A percentile compares a stretch with the other conserved stretches of the same genome.
Evolutionary conservation across 2,888 invertebrate species (phyloP).

Genomic region (Sphaerophoria taeniata): DNA sequence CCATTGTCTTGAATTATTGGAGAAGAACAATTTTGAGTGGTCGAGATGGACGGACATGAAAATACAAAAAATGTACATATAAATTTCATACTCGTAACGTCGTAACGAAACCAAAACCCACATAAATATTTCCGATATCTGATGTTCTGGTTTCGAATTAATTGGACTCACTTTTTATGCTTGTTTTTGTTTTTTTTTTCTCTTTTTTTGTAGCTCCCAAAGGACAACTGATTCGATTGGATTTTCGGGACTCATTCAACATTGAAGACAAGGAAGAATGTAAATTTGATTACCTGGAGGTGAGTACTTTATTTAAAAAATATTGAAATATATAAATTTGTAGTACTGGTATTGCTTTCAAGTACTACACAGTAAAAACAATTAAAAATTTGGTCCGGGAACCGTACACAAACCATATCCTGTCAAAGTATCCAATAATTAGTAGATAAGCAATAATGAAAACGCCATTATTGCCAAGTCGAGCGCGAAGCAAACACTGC

Average conservation of each 20-base stretch:
- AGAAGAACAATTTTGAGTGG: neutral
- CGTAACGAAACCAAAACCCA: constrained; percentile 23
- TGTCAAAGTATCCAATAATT: no score
- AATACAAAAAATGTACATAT: neutral
- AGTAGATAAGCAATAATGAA: no score
- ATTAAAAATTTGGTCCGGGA: no score
- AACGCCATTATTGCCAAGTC: no score
- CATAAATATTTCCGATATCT: constrained; percentile 58
- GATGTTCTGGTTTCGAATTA: constrained; percentile 40
- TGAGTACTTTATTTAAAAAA: constrained; percentile 76
- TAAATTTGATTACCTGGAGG: constrained; percentile 91
- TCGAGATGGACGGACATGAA: constrained; percentile 24
- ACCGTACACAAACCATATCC: no score
- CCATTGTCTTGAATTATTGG: constrained; percentile 37
- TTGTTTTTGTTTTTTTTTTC: constrained; percentile 41
- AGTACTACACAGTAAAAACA: no score
- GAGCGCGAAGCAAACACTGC: no score
- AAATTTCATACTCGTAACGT: constrained; percentile 16
- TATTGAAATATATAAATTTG: neutral
- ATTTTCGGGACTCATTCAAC: constrained; percentile 91
- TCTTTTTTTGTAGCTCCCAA: constrained; percentile 84
- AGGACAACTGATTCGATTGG: constrained; percentile 88
- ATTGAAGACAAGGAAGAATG: constrained; percentile 88
- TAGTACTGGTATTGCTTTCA: no score
- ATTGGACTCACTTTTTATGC: constrained; percentile 19